Evolutionary conservation across 2,797 vertebrate species (phyloP).

Genomic region (Spinus olivaceus): DNA sequence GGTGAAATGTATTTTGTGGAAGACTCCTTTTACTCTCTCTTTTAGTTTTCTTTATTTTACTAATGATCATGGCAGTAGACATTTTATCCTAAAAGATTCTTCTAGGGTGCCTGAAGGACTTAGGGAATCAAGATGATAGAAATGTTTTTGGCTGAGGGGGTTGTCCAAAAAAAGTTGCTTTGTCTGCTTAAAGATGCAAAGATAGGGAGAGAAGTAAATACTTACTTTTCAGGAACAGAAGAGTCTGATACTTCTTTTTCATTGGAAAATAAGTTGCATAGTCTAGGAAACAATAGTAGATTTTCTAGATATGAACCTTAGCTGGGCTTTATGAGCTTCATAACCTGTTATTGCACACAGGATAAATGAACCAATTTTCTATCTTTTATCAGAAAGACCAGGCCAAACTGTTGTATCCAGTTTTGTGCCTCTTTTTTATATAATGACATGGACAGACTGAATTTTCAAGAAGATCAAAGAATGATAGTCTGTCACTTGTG

Average conservation of each 20-base stretch:
- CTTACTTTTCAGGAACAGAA: not conserved
- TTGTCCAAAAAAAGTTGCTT: not conserved
- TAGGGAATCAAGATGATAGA: not conserved
- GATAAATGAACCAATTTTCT: not conserved
- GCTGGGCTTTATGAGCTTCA: not conserved
- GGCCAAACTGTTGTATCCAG: not conserved
- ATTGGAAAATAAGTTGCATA: not conserved
- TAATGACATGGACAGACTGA: not conserved
- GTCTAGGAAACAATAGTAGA: not conserved
- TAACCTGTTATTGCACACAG: not conserved
- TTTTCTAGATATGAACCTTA: not conserved
- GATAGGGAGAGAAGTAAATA: not conserved
- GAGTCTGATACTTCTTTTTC: not conserved
- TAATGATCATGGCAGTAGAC: fast-evolving
- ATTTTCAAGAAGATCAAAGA: not conserved
- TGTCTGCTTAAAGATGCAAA: not conserved
- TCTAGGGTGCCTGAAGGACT: not conserved
- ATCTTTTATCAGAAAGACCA: not conserved
- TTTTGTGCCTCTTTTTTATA: not conserved
- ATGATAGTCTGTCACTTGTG: not conserved
- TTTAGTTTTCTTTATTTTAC: no score
- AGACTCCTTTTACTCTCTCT: not conserved
- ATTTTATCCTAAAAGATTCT: not conserved
- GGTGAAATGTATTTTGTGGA: not conserved
- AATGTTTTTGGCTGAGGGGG: not conserved